phyloP scores from a whole-genome alignment of 2,113 vertebrate genomes.

The Myotis yumanensis region DNA sequence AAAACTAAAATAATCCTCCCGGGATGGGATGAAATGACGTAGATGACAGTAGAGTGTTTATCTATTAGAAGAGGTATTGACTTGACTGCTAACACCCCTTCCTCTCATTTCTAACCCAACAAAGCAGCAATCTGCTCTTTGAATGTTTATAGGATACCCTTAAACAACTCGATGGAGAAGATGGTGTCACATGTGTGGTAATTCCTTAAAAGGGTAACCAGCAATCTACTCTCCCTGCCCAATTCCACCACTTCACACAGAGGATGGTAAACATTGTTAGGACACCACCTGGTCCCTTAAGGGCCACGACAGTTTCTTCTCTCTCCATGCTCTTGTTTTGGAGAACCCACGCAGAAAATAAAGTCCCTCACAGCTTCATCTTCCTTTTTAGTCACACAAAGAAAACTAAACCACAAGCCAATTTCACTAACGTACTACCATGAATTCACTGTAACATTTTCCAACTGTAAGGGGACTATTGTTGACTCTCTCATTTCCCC shows the following conservation, averaged over 20 bases:
- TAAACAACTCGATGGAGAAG: background rate
- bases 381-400: conserved; percentile 26
- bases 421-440: background rate
- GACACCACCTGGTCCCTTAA: background rate
- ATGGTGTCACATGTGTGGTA: background rate
- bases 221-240: background rate
- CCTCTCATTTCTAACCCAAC: background rate
- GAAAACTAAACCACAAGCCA: background rate
- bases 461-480: background rate
- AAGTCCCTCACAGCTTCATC: background rate
- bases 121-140: conserved; percentile 9
- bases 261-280: background rate
- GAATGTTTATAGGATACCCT: background rate
- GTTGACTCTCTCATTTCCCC: background rate
- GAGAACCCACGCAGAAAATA: conserved; percentile 11
- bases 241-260: background rate
- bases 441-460: background rate
- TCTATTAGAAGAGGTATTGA: background rate
- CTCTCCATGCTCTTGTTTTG: background rate
- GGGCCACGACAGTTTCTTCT: background rate
- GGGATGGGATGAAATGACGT: background rate
- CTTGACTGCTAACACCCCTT: background rate
- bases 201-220: conserved; percentile 27
- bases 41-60: background rate
- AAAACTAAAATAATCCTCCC: background rate